Base-by-base conservation (phyloP, 2,888 invertebrate species). In the Euzophera pinguis region DNA sequence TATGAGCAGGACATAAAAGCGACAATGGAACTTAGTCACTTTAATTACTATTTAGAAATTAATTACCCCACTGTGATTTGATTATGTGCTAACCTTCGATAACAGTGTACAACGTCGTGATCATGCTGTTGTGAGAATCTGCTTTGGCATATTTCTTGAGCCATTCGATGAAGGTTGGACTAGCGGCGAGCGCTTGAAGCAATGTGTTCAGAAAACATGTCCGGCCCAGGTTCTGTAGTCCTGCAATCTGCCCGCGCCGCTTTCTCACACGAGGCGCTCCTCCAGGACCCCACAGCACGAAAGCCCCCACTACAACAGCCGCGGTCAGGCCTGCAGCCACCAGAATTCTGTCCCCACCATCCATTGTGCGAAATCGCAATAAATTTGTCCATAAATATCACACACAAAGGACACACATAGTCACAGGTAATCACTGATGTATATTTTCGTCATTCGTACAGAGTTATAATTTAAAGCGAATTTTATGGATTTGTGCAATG, bases 131-230 rank as follows among this genome's bases (percentile, higher is more conserved):
- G 64, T 94, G 92, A 59, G 92, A 92, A 41, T 89, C 86, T 27
- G 90, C 86, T 54, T 92, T 91, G 6, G 93, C 93, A 61, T 93
- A 92, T 57, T 91, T 87, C 65, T 93, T 93, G 29, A 98, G 86
- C 98, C 98, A 98, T 10, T 92, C 92, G 54, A 95, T 92, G 72
- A 98, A 96, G 56, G 93, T 93, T 35, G 96, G 95, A 78, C 97
- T 97, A 3, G 97, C 95, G 17, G 98, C 96, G 62, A 98, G 86
- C 1, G 97, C 96, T 87, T 98, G 98, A 22, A 98, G 90, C 45
- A 98, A 88, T 0, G 98, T 96, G 85, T 98, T 98, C 52, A 98
- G 87, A 78, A 98, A 98, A 81, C 98, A 98, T 0, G 98, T 97
- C 64, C 96, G 94, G 39, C 98, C 98, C 59, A 98, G 91, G 88